Evolutionary conservation across 92 coral and sea anemone species (phyloP).

Genomic region (Plumapathes pennacea): DNA sequence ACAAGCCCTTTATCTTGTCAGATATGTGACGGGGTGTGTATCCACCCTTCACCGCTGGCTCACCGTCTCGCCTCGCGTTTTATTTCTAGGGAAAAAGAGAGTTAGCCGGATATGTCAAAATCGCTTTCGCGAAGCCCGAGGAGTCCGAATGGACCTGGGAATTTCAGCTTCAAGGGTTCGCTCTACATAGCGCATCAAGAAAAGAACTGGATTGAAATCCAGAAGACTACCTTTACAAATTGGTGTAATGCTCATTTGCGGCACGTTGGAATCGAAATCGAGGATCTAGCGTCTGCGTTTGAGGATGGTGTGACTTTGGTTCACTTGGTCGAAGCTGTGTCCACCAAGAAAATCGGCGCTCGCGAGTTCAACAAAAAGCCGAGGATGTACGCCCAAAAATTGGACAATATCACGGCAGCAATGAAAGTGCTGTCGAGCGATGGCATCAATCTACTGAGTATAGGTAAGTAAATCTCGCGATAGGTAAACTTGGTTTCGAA

Average conservation of each 20-base stretch:
- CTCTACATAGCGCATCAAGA: constrained; percentile 68
- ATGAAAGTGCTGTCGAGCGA: constrained; percentile 73
- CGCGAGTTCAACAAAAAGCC: constrained; percentile 69
- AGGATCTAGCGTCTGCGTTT: constrained; percentile 74
- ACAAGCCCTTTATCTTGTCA: constrained; percentile 34
- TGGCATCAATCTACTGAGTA: constrained; percentile 87
- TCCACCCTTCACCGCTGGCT: no score
- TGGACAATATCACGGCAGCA: constrained; percentile 87
- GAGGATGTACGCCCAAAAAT: constrained; percentile 79
- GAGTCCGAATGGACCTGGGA: constrained; percentile 19
- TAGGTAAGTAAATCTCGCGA: constrained; percentile 64
- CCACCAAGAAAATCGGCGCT: constrained; percentile 73
- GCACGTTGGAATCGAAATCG: constrained; percentile 65
- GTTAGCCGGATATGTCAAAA: no score
- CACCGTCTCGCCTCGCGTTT: no score
- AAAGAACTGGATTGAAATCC: constrained; percentile 92
- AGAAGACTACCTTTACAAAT: constrained; percentile 84
- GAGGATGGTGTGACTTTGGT: constrained; percentile 79
- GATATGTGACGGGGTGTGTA: constrained; percentile 48
- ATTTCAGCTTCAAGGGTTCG: constrained; percentile 63
- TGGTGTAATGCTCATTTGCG: constrained; percentile 88
- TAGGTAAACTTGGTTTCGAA: constrained; percentile 1
- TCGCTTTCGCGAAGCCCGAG: constrained; percentile 6
- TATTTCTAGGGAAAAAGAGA: no score
- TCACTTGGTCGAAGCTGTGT: constrained; percentile 86